Evolutionary conservation across 2,113 vertebrate species (phyloP).

Genomic region (Pseudopodoces humilis): DNA sequence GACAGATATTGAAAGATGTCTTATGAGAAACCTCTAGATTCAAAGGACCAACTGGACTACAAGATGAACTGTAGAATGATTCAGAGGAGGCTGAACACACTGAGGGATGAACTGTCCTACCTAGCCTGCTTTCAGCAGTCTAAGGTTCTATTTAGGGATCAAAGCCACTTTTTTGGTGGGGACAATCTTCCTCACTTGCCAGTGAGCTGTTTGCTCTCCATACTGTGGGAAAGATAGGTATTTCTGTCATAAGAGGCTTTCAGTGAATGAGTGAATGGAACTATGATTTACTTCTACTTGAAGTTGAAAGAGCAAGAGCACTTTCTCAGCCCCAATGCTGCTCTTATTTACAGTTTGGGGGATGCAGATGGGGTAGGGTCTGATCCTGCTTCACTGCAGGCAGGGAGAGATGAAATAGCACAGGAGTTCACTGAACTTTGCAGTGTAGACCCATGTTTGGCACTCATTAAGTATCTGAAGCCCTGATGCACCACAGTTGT

Average conservation of each 20-base stretch:
- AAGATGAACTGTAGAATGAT: not conserved
- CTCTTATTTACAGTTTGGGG: not conserved
- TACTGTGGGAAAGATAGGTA: not conserved
- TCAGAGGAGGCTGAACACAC: not conserved
- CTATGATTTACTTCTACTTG: not conserved
- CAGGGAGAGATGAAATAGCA: not conserved
- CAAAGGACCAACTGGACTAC: not conserved
- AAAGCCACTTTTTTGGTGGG: not conserved
- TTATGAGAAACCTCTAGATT: not conserved
- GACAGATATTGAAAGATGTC: not conserved
- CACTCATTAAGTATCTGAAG: not conserved
- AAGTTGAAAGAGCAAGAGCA: not conserved
- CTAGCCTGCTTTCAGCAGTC: not conserved
- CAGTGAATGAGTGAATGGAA: not conserved
- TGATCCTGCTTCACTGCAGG: not conserved
- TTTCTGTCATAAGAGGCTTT: not conserved
- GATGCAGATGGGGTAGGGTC: not conserved
- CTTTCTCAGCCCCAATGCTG: not conserved
- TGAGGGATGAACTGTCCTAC: not conserved
- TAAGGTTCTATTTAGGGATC: not conserved
- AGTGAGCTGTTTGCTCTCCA: not conserved
- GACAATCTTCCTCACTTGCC: not conserved
- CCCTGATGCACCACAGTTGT: not conserved
- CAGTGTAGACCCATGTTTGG: not conserved
- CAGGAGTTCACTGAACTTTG: not conserved